phyloP scores from a whole-genome alignment of 2,113 vertebrate species.

The Silurus asotus region DNA sequence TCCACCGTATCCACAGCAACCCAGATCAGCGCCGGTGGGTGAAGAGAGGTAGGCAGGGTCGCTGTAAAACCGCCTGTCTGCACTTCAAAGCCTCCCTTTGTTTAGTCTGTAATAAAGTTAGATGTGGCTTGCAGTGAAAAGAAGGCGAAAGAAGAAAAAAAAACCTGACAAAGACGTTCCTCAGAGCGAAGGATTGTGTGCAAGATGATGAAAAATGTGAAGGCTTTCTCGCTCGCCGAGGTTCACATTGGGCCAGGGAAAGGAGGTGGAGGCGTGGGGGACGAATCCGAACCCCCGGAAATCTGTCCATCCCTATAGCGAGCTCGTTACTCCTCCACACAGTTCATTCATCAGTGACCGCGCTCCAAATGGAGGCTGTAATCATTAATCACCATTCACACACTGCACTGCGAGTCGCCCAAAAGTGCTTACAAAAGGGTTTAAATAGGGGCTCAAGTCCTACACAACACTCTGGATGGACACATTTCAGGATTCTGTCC shows the following conservation, averaged over 20 bases:
- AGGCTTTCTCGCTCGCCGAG: conserved; percentile 43
- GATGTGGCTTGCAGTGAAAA: conserved; percentile 55
- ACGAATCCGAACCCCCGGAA: conserved; percentile 41
- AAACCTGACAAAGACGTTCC: conserved; percentile 51
- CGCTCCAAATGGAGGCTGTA: conserved; percentile 45
- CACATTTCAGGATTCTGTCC: background rate
- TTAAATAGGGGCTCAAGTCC: conserved; percentile 16
- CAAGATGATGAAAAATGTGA: conserved; percentile 56
- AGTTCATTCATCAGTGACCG: conserved; percentile 46
- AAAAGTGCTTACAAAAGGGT: conserved; percentile 33
- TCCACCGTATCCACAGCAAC: conserved; percentile 48
- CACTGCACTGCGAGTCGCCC: conserved; percentile 9
- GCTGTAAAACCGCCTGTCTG: conserved; percentile 43
- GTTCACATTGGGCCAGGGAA: conserved; percentile 48
- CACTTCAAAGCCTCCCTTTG: conserved; percentile 53
- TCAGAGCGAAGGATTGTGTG: conserved; percentile 53
- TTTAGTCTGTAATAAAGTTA: conserved; percentile 58
- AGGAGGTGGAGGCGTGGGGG: conserved; percentile 30
- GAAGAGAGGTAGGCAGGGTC: conserved; percentile 31
- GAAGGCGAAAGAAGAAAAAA: conserved; percentile 32
- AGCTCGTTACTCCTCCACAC: conserved; percentile 48
- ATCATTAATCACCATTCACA: conserved; percentile 52
- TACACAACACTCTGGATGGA: background rate
- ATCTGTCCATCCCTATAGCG: conserved; percentile 50
- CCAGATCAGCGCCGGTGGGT: conserved; percentile 39